Evolutionary conservation across 37 sponge, comb jelly and placozoan species (phyloP).

Genomic region (Axinella damicornis): DNA sequence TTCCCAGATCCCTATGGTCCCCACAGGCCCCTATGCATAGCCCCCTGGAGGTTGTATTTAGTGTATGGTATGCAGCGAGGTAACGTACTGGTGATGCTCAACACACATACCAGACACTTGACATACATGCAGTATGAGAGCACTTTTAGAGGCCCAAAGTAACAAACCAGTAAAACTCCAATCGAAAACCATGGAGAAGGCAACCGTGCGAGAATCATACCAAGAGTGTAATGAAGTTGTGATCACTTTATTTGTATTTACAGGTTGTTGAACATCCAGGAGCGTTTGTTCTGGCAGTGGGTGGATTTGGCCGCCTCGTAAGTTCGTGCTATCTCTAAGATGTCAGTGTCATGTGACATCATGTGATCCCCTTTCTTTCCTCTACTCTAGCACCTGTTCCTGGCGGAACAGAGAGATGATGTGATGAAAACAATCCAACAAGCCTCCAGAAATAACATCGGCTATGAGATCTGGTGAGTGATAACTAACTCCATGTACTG

Average conservation of each 20-base stretch:
- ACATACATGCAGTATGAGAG: too few species aligned
- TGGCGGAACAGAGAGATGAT: slow-evolving; percentile 78
- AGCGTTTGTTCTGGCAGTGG: slow-evolving; percentile 81
- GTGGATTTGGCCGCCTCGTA: slow-evolving; percentile 85
- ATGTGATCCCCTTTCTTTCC: background rate
- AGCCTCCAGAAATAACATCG: slow-evolving; percentile 59
- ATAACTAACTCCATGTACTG: too few species aligned
- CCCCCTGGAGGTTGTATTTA: too few species aligned
- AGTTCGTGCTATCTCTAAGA: background rate
- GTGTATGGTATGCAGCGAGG: too few species aligned
- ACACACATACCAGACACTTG: too few species aligned
- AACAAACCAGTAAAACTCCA: background rate
- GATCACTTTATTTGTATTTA: background rate
- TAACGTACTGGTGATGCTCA: too few species aligned
- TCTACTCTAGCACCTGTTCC: slow-evolving; percentile 84
- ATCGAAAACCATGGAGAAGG: too few species aligned
- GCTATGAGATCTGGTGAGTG: slow-evolving; percentile 72
- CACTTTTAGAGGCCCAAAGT: background rate
- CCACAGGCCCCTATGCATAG: too few species aligned
- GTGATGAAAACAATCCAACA: slow-evolving; percentile 57
- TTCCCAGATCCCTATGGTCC: too few species aligned
- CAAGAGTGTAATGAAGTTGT: too few species aligned
- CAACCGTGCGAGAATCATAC: too few species aligned
- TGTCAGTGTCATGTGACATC: background rate
- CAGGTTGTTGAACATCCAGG: slow-evolving; percentile 92